phyloP scores from a whole-genome alignment of 1,140 invertebrate genomes.

The Amphibalanus amphitrite region DNA sequence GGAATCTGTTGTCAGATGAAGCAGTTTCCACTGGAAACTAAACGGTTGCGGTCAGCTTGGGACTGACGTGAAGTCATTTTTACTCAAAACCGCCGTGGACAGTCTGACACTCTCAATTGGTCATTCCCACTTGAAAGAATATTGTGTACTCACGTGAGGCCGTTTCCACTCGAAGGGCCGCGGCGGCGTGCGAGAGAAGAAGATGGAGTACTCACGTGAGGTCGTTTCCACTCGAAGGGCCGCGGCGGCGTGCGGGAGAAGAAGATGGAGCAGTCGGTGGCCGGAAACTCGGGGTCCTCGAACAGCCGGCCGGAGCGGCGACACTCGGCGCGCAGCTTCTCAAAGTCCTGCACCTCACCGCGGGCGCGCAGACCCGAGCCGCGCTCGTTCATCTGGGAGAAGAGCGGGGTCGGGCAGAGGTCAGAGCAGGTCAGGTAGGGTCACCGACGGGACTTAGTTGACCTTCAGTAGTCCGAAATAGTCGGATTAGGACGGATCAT shows the following conservation, averaged over 20 bases:
- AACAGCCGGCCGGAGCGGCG: constrained; percentile 14
- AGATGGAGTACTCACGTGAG: constrained; percentile 17
- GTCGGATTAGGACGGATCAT: too few relatives aligned
- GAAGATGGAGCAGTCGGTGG: constrained; percentile 18
- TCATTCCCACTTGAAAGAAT: too few relatives aligned
- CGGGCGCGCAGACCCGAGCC: constrained; percentile 36
- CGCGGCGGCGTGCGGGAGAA: constrained; percentile 15
- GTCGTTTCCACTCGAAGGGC: constrained; percentile 17
- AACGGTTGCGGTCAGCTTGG: too few relatives aligned
- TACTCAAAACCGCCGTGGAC: too few relatives aligned
- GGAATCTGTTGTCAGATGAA: too few relatives aligned
- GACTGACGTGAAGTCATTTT: too few relatives aligned
- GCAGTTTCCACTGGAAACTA: too few relatives aligned
- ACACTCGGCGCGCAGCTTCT: constrained; percentile 14
- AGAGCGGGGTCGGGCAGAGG: neutral
- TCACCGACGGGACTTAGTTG: neutral
- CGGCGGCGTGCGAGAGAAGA: constrained; percentile 14
- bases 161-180: constrained; percentile 18
- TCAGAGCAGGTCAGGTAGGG: neutral
- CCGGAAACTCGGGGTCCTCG: constrained; percentile 19
- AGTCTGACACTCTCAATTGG: too few relatives aligned
- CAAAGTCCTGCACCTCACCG: constrained; percentile 27
- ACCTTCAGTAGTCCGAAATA: too few relatives aligned
- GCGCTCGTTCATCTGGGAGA: constrained; percentile 28
- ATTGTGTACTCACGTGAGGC: too few relatives aligned